Evolutionary conservation across 2,888 invertebrate species (phyloP).

Genomic region (Drosophila mimetica): DNA sequence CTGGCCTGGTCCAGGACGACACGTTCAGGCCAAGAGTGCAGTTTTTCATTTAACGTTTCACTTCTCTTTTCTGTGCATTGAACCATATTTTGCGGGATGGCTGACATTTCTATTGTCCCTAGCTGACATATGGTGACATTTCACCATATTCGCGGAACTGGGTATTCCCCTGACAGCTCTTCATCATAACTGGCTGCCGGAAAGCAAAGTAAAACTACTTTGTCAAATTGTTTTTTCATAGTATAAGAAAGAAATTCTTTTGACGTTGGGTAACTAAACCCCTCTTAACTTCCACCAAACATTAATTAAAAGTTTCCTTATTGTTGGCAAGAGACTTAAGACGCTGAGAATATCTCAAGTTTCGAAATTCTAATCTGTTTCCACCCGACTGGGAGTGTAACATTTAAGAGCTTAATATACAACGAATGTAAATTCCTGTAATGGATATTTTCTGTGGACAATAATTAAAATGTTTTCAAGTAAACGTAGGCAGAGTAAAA

Average conservation of each 20-base stretch:
- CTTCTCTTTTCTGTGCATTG: constrained; percentile 21
- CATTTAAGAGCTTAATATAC: background rate
- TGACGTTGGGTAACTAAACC: background rate
- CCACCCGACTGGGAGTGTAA: background rate
- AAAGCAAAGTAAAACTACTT: background rate
- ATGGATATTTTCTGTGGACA: no score
- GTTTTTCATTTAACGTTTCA: constrained; percentile 20
- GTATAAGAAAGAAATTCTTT: background rate
- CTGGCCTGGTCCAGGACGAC: constrained; percentile 10
- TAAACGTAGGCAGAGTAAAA: background rate
- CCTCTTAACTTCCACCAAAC: background rate
- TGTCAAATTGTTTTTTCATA: constrained; percentile 10
- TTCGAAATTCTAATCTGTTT: constrained; percentile 14
- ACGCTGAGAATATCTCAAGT: constrained; percentile 5
- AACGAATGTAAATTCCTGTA: background rate
- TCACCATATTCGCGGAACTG: constrained; percentile 44
- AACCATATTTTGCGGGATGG: constrained; percentile 48
- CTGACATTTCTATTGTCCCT: constrained; percentile 54
- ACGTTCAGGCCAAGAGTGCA: constrained; percentile 47
- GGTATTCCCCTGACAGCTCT: constrained; percentile 40
- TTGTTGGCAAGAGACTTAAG: background rate
- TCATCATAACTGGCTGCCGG: constrained; percentile 40
- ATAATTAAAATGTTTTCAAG: background rate
- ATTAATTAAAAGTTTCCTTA: constrained; percentile 10
- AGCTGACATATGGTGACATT: constrained; percentile 58